These are phyloP conservation scores for Prostheceraeus crozeri DNA, from an alignment of 2,888 invertebrate species.

Conservation along the genomic window DNA sequence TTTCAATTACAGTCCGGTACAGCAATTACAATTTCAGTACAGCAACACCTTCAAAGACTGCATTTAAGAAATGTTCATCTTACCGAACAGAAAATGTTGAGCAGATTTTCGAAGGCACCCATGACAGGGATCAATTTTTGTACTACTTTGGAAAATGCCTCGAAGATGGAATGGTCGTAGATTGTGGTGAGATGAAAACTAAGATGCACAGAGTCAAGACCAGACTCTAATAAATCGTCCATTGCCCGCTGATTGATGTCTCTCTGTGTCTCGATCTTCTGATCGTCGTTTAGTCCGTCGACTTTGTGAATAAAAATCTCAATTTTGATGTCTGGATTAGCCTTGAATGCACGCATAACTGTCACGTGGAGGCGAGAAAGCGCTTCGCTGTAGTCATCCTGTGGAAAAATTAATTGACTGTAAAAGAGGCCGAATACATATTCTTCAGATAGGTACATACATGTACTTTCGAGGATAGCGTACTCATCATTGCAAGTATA, in stretches of 20 bases:
- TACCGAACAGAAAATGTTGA: conserved; percentile 87
- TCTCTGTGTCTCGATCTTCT: conserved; percentile 95
- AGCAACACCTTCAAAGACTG: too few relatives aligned
- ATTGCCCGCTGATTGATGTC: conserved; percentile 94
- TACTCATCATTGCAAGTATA: too few relatives aligned
- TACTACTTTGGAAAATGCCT: conserved; percentile 98
- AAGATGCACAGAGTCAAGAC: conserved; percentile 62
- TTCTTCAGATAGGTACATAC: too few relatives aligned
- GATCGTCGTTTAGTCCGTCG: conserved; percentile 95
- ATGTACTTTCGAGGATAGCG: too few relatives aligned
- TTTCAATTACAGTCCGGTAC: too few relatives aligned
- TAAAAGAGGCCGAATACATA: too few relatives aligned
- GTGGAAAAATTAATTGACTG: conserved; percentile 44
- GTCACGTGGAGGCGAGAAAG: conserved; percentile 82
- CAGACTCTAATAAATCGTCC: conserved; percentile 82
- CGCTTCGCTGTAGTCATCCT: conserved; percentile 95
- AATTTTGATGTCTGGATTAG: conserved; percentile 90
- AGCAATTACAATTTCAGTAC: too few relatives aligned
- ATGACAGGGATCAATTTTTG: conserved; percentile 95
- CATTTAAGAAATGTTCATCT: too few relatives aligned
- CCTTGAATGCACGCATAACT: conserved; percentile 84
- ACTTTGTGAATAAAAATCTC: conserved; percentile 98
- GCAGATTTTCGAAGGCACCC: conserved; percentile 86
- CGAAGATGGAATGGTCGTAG: conserved; percentile 99
- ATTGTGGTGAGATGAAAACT: conserved; percentile 80